phyloP scores from a whole-genome alignment of 2,797 vertebrate species.

The Mormyrops attenuatus region DNA sequence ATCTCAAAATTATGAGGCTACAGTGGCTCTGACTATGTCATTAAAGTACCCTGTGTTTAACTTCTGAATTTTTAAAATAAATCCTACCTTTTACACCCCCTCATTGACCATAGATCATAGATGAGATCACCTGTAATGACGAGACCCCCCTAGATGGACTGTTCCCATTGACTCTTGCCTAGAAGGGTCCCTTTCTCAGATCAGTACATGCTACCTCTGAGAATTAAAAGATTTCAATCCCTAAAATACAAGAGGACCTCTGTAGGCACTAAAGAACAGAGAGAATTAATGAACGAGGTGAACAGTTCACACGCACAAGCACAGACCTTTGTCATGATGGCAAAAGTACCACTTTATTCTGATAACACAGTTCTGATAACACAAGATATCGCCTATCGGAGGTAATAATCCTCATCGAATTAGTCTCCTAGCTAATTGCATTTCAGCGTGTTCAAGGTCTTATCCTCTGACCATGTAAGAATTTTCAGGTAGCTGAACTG shows the following conservation, averaged over 20 bases:
- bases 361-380: constrained; percentile 4
- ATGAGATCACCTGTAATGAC: not conserved
- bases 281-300: not conserved
- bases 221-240: not conserved
- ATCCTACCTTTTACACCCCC: not conserved
- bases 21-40: not conserved
- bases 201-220: not conserved
- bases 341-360: not conserved
- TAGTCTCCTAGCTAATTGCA: not conserved
- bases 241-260: not conserved
- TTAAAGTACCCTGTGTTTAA: not conserved
- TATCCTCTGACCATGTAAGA: not conserved
- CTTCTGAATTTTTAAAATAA: not conserved
- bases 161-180: not conserved
- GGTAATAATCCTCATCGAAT: not conserved
- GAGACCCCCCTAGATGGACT: not conserved
- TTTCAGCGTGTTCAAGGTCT: not conserved
- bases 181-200: not conserved
- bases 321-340: not conserved
- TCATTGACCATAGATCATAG: not conserved
- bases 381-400: not conserved
- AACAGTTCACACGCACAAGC: not conserved
- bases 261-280: not conserved
- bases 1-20: not conserved
- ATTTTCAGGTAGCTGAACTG: not conserved